These are phyloP conservation scores for Gastracanthus pulcherrimus DNA, from an alignment of 2,888 invertebrate genomes.

Conservation along the genomic window DNA sequence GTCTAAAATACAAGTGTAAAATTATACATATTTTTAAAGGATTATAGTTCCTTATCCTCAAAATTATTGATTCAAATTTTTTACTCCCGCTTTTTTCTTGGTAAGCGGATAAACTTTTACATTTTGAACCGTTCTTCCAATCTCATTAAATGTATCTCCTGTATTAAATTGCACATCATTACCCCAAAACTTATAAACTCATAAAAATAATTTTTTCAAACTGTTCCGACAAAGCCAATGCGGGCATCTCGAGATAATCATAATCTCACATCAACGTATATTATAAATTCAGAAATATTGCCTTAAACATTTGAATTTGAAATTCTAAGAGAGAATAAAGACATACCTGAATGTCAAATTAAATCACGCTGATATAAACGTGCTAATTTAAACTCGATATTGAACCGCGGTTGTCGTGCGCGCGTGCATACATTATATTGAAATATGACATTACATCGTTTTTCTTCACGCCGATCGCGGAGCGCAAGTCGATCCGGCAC, in stretches of 20 bases:
- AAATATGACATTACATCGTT: conserved; percentile 29
- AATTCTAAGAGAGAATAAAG: conserved; percentile 9
- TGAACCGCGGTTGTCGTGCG: not conserved
- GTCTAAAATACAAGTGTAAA: too few relatives aligned
- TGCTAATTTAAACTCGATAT: conserved; percentile 13
- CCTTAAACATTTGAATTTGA: conserved; percentile 18
- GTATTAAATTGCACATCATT: too few relatives aligned
- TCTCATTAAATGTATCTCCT: too few relatives aligned
- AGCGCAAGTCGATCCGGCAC: not conserved
- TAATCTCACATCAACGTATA: not conserved
- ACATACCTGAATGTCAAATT: conserved; percentile 5
- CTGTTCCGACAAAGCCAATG: not conserved
- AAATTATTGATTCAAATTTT: too few relatives aligned
- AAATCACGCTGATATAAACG: not conserved
- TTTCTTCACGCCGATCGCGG: not conserved
- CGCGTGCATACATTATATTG: conserved; percentile 24
- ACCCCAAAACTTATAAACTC: too few relatives aligned
- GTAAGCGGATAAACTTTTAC: too few relatives aligned
- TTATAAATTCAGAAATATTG: conserved; percentile 13
- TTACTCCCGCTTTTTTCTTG: too few relatives aligned
- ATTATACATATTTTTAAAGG: too few relatives aligned
- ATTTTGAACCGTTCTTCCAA: too few relatives aligned
- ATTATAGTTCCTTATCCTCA: too few relatives aligned
- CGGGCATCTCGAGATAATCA: not conserved
- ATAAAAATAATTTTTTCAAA: not conserved